Evolutionary conservation across 2,888 invertebrate species (phyloP).

Genomic region (Lydus trimaculatus): DNA sequence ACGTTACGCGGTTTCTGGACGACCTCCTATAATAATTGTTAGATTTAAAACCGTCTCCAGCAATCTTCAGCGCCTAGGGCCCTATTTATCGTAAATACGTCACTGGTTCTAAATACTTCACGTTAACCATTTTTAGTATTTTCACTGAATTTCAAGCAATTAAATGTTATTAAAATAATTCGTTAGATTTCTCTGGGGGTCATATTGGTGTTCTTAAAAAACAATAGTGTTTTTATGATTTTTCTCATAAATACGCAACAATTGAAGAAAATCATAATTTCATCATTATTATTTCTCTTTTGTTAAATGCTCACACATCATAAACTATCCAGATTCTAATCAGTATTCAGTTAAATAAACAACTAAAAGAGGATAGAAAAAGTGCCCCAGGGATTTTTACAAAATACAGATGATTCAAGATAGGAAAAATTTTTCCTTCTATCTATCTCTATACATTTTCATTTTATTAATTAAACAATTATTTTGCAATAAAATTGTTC

Average conservation of each 20-base stretch:
- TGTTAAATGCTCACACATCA: neutral
- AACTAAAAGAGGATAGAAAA: neutral
- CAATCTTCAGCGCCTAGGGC: no score
- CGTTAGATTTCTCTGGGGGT: neutral
- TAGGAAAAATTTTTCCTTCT: neutral
- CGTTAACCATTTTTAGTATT: no score
- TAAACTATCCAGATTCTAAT: conserved; percentile 2
- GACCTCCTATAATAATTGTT: no score
- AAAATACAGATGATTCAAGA: neutral
- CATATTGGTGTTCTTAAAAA: neutral
- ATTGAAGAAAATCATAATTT: neutral
- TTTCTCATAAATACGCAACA: neutral
- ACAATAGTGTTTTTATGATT: neutral
- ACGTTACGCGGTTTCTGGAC: no score
- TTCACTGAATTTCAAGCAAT: no score
- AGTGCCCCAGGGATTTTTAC: neutral
- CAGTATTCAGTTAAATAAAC: conserved; percentile 3
- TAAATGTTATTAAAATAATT: no score
- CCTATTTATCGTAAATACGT: no score
- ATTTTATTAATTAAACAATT: neutral
- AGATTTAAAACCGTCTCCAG: no score
- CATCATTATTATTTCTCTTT: neutral
- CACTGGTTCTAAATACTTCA: no score
- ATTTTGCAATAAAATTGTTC: neutral
- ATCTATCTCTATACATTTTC: neutral